These are phyloP conservation scores for Saxidomus purpurata DNA, from an alignment of 1,140 invertebrate species.

Conservation along the genomic window DNA sequence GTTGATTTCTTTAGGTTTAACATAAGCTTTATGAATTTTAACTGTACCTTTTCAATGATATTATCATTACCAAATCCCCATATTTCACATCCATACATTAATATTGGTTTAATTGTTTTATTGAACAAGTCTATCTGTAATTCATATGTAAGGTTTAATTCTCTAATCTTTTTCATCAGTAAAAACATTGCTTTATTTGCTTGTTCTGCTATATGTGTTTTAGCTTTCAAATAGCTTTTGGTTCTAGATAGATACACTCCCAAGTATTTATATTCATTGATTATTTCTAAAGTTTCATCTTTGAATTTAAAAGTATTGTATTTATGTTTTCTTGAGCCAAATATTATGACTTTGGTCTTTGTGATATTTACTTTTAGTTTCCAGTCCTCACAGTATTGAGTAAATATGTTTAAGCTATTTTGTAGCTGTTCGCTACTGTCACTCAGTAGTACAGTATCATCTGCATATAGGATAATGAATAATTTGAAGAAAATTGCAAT, in stretches of 20 bases:
- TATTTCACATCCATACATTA: background rate
- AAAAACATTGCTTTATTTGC: background rate
- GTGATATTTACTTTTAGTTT: background rate
- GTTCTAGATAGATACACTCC: background rate
- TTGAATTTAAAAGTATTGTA: background rate
- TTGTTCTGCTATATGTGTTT: too few relatives aligned
- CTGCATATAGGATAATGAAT: background rate
- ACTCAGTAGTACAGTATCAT: background rate
- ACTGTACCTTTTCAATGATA: background rate
- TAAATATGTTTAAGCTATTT: background rate
- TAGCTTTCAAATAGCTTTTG: too few relatives aligned
- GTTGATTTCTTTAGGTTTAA: background rate
- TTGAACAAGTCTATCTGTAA: background rate
- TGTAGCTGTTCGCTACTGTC: background rate
- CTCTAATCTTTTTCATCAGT: background rate
- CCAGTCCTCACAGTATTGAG: background rate
- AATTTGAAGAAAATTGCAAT: background rate
- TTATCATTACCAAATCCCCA: background rate
- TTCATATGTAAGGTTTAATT: background rate
- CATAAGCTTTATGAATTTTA: background rate
- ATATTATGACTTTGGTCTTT: conserved; percentile 42
- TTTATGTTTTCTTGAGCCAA: background rate
- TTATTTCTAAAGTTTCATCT: background rate
- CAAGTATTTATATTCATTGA: conserved; percentile 19
- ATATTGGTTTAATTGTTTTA: background rate